phyloP scores from a whole-genome alignment of 2,888 invertebrate genomes.

The Hyposoter dolosus region DNA sequence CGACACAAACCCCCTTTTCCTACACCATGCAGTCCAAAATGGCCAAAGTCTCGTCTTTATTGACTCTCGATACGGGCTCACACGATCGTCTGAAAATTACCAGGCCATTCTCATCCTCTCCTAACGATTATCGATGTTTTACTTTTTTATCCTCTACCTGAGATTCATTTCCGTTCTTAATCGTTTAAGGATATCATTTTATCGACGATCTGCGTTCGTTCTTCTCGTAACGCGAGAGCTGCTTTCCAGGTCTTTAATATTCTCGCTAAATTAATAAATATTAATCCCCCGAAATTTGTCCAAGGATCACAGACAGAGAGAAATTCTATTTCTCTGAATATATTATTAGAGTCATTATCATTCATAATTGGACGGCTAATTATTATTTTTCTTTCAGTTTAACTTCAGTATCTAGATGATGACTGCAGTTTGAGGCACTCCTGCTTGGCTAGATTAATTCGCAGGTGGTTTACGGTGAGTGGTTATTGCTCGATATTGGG shows the following conservation, averaged over 20 bases:
- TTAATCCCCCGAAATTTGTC: too few relatives aligned
- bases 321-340: too few relatives aligned
- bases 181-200: background rate
- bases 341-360: background rate
- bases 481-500: constrained; percentile 13
- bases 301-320: too few relatives aligned
- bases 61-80: constrained; percentile 37
- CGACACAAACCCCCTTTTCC: constrained; percentile 34
- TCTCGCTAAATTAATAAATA: too few relatives aligned
- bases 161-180: background rate
- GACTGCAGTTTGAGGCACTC: background rate
- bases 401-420: background rate
- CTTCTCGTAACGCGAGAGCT: too few relatives aligned
- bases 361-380: background rate
- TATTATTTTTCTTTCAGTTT: background rate
- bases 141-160: background rate
- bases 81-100: constrained; percentile 8
- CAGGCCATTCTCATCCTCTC: background rate
- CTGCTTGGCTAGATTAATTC: constrained; percentile 12
- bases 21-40: constrained; percentile 6
- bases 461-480: constrained; percentile 2
- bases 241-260: too few relatives aligned
- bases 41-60: constrained; percentile 34
- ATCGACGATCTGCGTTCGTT: background rate
- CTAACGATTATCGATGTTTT: background rate